phyloP scores from a whole-genome alignment of 2,113 vertebrate genomes.

The Raja brachyura region DNA sequence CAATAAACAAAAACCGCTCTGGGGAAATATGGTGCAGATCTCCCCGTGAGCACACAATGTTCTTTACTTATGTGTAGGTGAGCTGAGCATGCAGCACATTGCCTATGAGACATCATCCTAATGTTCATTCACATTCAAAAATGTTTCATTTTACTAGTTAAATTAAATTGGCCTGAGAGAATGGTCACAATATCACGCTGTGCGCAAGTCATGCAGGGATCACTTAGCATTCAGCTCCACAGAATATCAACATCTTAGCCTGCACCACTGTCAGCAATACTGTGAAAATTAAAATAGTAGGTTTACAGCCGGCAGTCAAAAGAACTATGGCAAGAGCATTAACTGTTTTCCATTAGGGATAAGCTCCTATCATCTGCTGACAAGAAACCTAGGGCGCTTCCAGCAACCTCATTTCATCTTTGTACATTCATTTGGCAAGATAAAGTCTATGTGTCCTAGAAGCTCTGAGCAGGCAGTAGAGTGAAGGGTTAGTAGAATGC shows the following conservation, averaged over 20 bases:
- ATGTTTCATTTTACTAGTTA: background rate
- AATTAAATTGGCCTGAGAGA: slow-evolving; percentile 15
- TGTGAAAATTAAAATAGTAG: slow-evolving; percentile 13
- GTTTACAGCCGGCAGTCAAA: background rate
- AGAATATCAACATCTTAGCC: background rate
- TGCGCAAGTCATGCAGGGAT: background rate
- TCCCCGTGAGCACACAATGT: background rate
- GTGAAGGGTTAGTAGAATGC: background rate
- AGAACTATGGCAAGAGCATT: slow-evolving; percentile 8
- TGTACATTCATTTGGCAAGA: background rate
- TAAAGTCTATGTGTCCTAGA: background rate
- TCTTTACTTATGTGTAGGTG: background rate
- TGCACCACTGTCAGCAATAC: background rate
- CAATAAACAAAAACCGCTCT: background rate
- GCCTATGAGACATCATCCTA: background rate
- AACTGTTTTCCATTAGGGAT: slow-evolving; percentile 4
- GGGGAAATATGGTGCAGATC: background rate
- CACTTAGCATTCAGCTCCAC: background rate
- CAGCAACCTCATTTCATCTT: background rate
- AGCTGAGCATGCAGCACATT: background rate
- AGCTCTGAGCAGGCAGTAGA: background rate
- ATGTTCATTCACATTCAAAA: background rate
- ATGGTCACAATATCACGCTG: background rate
- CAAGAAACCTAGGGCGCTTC: background rate
- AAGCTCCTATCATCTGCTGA: background rate